Percentiles rank a stretch among this genome's conserved stretches.
Conservation (phyloP, 1,140 invertebrate species). For the Pogonomyrmex californicus region DNA sequence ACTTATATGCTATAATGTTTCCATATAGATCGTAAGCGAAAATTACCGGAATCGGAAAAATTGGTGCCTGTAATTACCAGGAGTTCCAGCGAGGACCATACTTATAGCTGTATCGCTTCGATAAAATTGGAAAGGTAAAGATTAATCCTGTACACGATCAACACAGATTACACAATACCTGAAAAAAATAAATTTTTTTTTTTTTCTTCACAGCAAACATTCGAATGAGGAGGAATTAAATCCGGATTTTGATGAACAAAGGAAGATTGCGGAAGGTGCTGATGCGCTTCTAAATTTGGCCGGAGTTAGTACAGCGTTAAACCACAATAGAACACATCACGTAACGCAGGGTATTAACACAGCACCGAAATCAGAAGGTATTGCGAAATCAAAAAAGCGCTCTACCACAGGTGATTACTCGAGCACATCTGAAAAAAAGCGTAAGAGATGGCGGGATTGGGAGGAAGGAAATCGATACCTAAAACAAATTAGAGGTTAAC, state of each 20-base stretch:
- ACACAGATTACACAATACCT: neutral
- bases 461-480: conserved; percentile 82
- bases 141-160: neutral
- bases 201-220: conserved; percentile 76
- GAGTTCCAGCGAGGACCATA: conserved; percentile 93
- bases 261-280: conserved; percentile 92
- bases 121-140: conserved; percentile 83
- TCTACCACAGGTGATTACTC: conserved; percentile 79
- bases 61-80: conserved; percentile 90
- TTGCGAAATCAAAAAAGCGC: conserved; percentile 78
- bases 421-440: conserved; percentile 80
- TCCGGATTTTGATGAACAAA: conserved; percentile 90
- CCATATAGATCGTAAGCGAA: conserved; percentile 82
- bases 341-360: conserved; percentile 65
- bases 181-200: neutral
- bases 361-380: conserved; percentile 68
- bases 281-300: conserved; percentile 93
- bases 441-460: conserved; percentile 83
- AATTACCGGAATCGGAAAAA: conserved; percentile 82
- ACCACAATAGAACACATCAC: conserved; percentile 76
- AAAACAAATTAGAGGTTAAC: conserved; percentile 84
- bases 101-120: conserved; percentile 89
- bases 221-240: conserved; percentile 72
- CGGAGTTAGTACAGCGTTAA: conserved; percentile 86
- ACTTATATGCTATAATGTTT: conserved; percentile 17